Conservation (phyloP, 1,140 invertebrate genomes). For the Philaenus spumarius region DNA sequence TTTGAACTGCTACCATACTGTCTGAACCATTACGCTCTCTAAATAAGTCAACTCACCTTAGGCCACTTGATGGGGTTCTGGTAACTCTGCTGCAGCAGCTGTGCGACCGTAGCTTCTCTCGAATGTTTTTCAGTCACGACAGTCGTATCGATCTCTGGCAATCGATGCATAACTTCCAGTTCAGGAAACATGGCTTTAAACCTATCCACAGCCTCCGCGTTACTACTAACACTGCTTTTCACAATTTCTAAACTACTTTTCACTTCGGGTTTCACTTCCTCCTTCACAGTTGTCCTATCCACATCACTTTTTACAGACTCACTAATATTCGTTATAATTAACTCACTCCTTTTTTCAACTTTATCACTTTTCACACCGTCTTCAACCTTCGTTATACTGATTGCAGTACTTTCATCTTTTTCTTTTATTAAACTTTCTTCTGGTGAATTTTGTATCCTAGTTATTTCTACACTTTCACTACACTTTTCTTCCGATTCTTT, state of each 20-base stretch:
- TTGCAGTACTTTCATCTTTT: constrained; percentile 28
- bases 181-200: constrained; percentile 67
- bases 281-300: not conserved
- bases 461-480: constrained; percentile 19
- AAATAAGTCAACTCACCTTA: constrained; percentile 49
- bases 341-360: constrained; percentile 37
- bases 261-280: not conserved
- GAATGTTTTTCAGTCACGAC: constrained; percentile 37
- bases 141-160: constrained; percentile 54
- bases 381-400: constrained; percentile 27
- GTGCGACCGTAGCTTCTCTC: constrained; percentile 41
- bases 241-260: not conserved
- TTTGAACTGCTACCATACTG: too few species aligned
- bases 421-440: constrained; percentile 24
- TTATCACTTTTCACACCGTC: constrained; percentile 44
- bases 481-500: constrained; percentile 22
- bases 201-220: constrained; percentile 29
- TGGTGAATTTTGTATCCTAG: constrained; percentile 24
- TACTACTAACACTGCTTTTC: not conserved
- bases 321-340: constrained; percentile 13
- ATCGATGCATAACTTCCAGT: constrained; percentile 59
- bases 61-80: constrained; percentile 51
- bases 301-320: constrained; percentile 4
- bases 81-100: constrained; percentile 49
- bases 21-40: too few species aligned